Evolutionary conservation across 1,140 invertebrate genomes (phyloP), one percentile per base, ranked within the genome.

Genomic region (Dreissena rostriformis): DNA sequence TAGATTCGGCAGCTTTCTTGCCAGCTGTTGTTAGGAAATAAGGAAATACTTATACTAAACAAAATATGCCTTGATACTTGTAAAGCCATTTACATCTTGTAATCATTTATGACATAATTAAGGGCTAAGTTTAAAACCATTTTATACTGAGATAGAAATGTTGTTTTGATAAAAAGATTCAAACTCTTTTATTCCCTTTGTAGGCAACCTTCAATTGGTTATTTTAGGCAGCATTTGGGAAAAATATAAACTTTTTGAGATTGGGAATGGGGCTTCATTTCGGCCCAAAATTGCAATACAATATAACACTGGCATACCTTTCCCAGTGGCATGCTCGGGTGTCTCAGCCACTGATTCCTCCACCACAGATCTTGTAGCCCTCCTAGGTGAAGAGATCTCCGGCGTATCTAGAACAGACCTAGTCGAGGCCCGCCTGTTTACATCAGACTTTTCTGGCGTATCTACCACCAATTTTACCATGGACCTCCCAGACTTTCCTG

Each of bases 321-420:
- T 79, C 14, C n/a, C 51, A 26, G 19, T 4, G 52, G n/a, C 24
- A 71, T 28, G 17, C 24, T 80, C 77, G 26, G 77, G 77, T 57
- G 77, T 80, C 12, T 80, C 68, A 5, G 53, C 39, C 11, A 80
- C 53, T 57, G 77, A 80, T n/a, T 17, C 53, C 19, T 66, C 65
- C 24, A 49, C 61, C 19, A 15, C 39, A 26, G 22, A 14, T 7
- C 66, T 12, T 53, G 39, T 70, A 39, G 15, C 61, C 22, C 26
- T 68, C 26, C 12, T 77, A 22, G 52, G 51, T 12, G 77, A 39
- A 17, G 57, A 61, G 14, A 53, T 24, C 24, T 53, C 65, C n/a
- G 77, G 77, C 24, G 66, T 57, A 11, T n/a, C 55, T 17, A 15
- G 49, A 0, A 71, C 12, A 57, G 52, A 61, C 51, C 77, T 71